Base-by-base conservation (phyloP, 2,113 vertebrate species). In the Corapipo altera region DNA sequence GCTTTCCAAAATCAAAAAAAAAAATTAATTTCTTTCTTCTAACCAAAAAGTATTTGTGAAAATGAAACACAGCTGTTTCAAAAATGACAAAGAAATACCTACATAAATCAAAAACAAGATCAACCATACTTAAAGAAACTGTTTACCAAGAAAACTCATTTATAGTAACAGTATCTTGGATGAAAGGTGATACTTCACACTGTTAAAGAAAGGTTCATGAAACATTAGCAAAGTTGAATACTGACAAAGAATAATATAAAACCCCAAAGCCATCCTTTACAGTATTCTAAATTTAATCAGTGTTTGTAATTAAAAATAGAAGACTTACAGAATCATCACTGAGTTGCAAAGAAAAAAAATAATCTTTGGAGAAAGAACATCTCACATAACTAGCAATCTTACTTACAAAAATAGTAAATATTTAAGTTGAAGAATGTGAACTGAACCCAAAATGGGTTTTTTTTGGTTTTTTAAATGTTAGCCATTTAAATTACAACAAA, bases 251-350 rank as follows among this genome's bases (percentile, higher is more conserved):
- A 62, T 17, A 91, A 62, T 5, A 39, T 8, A 59, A 87, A 66
- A 26, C 14, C 2, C 39, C 2, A 0, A 88, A 85, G 15, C 2
- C 5, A 0, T 1, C 0, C 57, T 75, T 92, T 66, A 35, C 35
- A 26, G 23, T 22, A 51, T 14, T 74, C 43, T 59, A 74, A 43
- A 74, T 46, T 26, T 78, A 58, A 58, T 24, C 62, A 48, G 11
- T 32, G 13, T 57, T 71, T 48, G 52, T 59, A 79, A n/a, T 49
- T n/a, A 91, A 87, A 28, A 58, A 51, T 12, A 59, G 20, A 79
- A 92, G 43, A 59, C 15, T 46, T 67, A 55, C 8, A 88, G 33
- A 92, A 79, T 19, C 4, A 6, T 19, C 59, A n/a, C 9, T 4
- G 23, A 79, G 14, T 24, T 39, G 30, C 20, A 67, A 32, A 91